phyloP scores from a whole-genome alignment of 1,140 invertebrate genomes.

The Nasonia giraulti region DNA sequence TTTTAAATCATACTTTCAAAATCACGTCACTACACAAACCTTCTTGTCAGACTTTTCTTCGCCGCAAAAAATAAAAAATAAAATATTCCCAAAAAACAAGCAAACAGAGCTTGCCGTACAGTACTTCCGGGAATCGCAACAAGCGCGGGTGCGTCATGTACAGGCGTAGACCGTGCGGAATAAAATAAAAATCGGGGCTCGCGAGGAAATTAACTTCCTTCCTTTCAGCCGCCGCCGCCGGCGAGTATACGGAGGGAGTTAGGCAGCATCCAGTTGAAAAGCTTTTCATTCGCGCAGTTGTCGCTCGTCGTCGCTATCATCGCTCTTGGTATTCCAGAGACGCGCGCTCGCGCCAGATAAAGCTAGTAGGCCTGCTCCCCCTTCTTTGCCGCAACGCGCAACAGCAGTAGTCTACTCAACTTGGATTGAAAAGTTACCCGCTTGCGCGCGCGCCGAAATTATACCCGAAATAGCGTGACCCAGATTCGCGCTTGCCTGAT shows the following conservation, averaged over 20 bases:
- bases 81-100: not conserved
- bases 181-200: conserved; percentile 30
- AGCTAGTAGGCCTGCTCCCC: conserved; percentile 1
- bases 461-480: conserved; percentile 33
- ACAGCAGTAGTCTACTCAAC: not conserved
- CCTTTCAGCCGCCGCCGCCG: not conserved
- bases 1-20: too few relatives aligned
- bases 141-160: not conserved
- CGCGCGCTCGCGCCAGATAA: conserved; percentile 13
- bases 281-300: conserved; percentile 19
- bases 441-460: not conserved
- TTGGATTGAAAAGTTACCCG: conserved; percentile 28
- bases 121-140: not conserved
- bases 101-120: not conserved
- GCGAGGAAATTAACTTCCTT: conserved; percentile 41
- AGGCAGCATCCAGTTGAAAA: not conserved
- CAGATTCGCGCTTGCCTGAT: not conserved
- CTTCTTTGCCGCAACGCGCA: not conserved
- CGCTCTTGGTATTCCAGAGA: conserved; percentile 35
- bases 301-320: not conserved
- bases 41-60: not conserved
- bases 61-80: not conserved
- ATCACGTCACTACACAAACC: too few relatives aligned
- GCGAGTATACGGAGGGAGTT: not conserved
- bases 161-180: not conserved